These are phyloP conservation scores for Otis tarda DNA, from an alignment of 2,113 vertebrate species.

Conservation along the genomic window DNA sequence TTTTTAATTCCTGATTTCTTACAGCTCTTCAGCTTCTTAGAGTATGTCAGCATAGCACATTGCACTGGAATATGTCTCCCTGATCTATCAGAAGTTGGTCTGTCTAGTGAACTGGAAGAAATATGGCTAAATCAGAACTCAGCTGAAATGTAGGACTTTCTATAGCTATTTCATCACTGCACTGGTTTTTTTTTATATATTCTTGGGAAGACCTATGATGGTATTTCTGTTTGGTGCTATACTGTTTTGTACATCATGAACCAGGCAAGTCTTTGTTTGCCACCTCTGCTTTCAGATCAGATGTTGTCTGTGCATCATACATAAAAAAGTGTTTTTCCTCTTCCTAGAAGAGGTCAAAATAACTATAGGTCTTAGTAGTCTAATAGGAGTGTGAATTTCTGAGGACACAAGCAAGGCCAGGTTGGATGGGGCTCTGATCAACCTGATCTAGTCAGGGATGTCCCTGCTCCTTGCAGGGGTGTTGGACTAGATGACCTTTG, in stretches of 20 bases:
- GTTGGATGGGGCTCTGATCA: too few relatives aligned
- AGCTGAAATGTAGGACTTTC: background rate
- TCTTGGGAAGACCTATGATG: background rate
- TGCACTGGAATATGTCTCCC: background rate
- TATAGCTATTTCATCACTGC: background rate
- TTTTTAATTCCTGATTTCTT: background rate
- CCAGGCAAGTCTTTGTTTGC: background rate
- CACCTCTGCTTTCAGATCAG: background rate
- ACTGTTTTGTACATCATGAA: background rate
- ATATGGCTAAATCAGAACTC: background rate
- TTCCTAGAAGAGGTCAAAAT: background rate
- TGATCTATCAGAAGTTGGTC: background rate
- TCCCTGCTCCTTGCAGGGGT: too few relatives aligned
- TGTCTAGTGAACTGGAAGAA: background rate
- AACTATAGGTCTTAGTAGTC: rapidly evolving
- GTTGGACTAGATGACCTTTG: too few relatives aligned
- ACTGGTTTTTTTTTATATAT: background rate
- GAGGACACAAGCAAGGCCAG: background rate
- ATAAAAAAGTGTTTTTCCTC: background rate
- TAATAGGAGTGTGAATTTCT: background rate
- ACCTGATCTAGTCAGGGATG: too few relatives aligned
- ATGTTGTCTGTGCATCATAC: background rate
- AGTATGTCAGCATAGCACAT: rapidly evolving
- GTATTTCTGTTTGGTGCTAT: background rate
- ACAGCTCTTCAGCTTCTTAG: background rate